Evolutionary conservation across 35 echinoderm and acorn worm genomes (phyloP).

Genomic region (Ophiothrix spiculata): DNA sequence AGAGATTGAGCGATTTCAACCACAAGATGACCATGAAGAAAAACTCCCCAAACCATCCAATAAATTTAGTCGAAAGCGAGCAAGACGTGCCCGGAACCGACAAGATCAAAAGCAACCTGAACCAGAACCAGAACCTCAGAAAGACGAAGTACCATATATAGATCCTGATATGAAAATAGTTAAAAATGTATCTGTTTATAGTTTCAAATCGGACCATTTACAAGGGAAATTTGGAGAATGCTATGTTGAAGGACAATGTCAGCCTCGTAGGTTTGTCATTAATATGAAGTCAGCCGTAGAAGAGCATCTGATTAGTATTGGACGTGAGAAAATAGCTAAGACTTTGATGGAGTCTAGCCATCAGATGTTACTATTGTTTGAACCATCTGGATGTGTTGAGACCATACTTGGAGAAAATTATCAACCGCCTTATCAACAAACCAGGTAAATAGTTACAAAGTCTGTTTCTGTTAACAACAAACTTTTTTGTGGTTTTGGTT

Average conservation of each 20-base stretch:
- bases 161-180: background rate
- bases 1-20: background rate
- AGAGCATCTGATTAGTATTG: constrained; percentile 8
- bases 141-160: background rate
- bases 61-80: background rate
- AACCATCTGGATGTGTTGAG: background rate
- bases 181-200: background rate
- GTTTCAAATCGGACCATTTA: background rate
- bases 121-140: background rate
- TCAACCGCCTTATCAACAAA: background rate
- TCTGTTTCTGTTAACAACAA: too few species aligned
- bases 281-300: constrained; percentile 29
- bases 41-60: background rate
- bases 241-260: constrained; percentile 14
- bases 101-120: background rate
- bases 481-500: too few species aligned
- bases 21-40: background rate
- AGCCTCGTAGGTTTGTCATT: constrained; percentile 33
- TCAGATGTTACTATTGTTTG: constrained; percentile 31
- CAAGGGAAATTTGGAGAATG: constrained; percentile 22
- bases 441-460: background rate
- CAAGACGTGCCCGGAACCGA: too few species aligned
- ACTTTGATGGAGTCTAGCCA: constrained; percentile 28
- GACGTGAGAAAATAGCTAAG: background rate
- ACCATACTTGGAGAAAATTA: background rate